These are phyloP conservation scores for Siniperca undulata DNA, from an alignment of 2,797 vertebrate species.

Conservation along the genomic window DNA sequence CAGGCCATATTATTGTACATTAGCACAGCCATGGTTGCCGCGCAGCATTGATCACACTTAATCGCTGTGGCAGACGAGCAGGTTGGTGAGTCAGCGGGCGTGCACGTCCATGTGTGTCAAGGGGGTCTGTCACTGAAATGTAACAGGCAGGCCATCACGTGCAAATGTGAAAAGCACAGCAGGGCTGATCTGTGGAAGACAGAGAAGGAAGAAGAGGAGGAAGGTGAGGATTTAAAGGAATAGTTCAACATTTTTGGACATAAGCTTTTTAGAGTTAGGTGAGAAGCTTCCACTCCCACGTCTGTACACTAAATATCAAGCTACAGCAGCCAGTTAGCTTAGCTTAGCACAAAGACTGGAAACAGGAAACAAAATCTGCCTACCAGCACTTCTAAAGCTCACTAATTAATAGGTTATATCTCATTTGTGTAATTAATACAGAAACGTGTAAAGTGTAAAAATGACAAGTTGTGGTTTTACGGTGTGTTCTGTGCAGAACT, in stretches of 20 bases:
- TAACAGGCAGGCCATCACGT: slow-evolving; percentile 46
- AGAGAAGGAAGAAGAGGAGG: slow-evolving; percentile 4
- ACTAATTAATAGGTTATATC: not conserved
- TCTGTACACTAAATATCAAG: slow-evolving; percentile 12
- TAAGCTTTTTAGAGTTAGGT: not conserved
- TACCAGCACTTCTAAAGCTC: not conserved
- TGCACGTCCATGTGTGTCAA: slow-evolving; percentile 47
- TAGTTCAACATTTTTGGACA: slow-evolving; percentile 3
- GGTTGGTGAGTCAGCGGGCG: slow-evolving; percentile 65
- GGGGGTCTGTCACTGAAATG: slow-evolving; percentile 55
- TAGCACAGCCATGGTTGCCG: slow-evolving; percentile 27
- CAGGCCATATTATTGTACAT: slow-evolving; percentile 40
- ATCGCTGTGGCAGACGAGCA: slow-evolving; percentile 61
- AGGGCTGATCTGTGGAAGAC: slow-evolving; percentile 32
- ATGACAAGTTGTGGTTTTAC: not conserved
- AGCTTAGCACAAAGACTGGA: not conserved
- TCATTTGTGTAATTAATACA: not conserved
- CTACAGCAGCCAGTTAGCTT: slow-evolving; percentile 7
- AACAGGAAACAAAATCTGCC: not conserved
- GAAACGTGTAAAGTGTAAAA: not conserved
- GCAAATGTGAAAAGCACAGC: slow-evolving; percentile 57
- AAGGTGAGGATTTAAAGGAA: slow-evolving; percentile 29
- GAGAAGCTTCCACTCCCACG: not conserved
- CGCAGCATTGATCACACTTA: slow-evolving; percentile 58
- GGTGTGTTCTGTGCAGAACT: not conserved